Evolutionary conservation across 2,888 invertebrate species (phyloP), one percentile per base, ranked within the genome.

Genomic region (Taphrorychus bicolor): DNA sequence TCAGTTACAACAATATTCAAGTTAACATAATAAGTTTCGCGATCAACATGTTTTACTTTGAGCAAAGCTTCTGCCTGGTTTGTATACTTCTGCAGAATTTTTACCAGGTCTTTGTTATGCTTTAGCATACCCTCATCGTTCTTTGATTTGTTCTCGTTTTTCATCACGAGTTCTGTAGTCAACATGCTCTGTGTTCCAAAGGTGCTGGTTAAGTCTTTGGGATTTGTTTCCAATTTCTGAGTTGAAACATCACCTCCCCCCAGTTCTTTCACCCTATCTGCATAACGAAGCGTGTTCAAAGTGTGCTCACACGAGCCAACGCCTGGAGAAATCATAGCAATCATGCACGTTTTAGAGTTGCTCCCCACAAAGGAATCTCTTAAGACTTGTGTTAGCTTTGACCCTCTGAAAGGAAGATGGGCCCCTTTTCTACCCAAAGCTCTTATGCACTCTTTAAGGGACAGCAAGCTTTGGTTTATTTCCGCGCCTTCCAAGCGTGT

Each of bases 281-380:
- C 98, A 83, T 99, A 99, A 53, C 98, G 88, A 66, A 99, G 86
- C 48, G 99, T 99, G 84, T 99, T 99, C 71, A 99, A 86, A 59
- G 97, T 97, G 84, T 99, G 97, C 81, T 99, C 99, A 82, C 97
- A 97, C 58, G 96, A 96, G 78, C 91, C 91, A 86, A 97, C 87
- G 61, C 97, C 97, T 18, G 99, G 99, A 70, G 97, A 97, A 76
- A 99, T 95, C 97, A 98, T 99, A 63, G 99, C 98, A 82, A 99
- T 98, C 98, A 99, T 99, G 83, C 98, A 99, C 16, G 98, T 98
- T 82, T 93, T 91, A 41, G 97, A 95, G 83, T 98, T 98, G 82
- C 96, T 95, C 5, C 98, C 98, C 77, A 98, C 97, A 84, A 99
- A 99, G 48, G 96, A 96, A 85, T 99, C 98, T 75, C 97, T 88